Base-by-base conservation (phyloP, 2,888 invertebrate genomes). In the Scaptomyza reducta region DNA sequence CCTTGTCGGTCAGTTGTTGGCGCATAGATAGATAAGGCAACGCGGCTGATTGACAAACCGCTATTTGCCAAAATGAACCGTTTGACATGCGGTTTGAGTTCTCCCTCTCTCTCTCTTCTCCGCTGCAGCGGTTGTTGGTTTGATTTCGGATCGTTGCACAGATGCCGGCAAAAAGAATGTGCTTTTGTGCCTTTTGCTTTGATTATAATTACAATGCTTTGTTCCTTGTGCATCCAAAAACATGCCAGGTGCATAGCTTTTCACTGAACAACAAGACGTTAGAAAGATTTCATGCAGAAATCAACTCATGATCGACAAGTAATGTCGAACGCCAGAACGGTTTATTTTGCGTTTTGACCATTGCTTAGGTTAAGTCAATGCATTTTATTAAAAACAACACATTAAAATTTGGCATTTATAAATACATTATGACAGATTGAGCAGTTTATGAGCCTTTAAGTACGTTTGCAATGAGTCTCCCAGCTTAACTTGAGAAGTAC, bases 51-150 rank as follows among this genome's bases (percentile, higher is more conserved):
- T 86, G 86, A 86, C 86, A 86, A 83, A 74, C 83, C 80, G 76
- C 67, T 80, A 76, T 83, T 85, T 80, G 86, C 76, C 70, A 50
- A 86, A 82, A 86, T 80, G 83, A 80, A 86, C 83, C 76, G 76
- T 72, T 83, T 80, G 83, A 74, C 78, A 62, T 74, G 80, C 49
- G 73, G 74, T 74, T 70, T 56, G 66, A 55, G 1, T 3, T 27
- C 27, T 27, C 27, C 5, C 27, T 5, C 27, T 7, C 6, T 2
- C 38, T 35, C 6, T 14, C 6, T 14, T 2, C 3, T 14, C 31
- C 18, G 10, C 22, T 49, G 25, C 56, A 55, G 41, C 35, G 41
- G 45, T 22, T 51, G 25, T 22, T 51, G 35, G 31, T n/a, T 40
- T 25, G 25, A 14, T 10, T 18, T 11, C 18, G 35, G 38, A n/a